Percentiles rank a stretch among this genome's conserved stretches.
phyloP scores from a whole-genome alignment of 2,113 vertebrate genomes.

The Antechinus flavipes region DNA sequence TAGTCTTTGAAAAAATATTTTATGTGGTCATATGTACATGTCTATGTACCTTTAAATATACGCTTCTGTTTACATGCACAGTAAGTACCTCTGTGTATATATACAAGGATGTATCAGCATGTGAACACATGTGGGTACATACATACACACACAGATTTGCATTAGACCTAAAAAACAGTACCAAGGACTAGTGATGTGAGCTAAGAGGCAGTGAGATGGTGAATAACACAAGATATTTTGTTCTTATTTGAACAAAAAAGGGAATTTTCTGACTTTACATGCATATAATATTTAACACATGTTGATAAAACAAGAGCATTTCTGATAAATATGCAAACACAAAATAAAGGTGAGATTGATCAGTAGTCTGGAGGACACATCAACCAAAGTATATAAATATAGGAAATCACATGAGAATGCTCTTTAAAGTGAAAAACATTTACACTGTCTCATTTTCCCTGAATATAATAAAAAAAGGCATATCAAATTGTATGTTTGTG shows the following conservation, averaged over 20 bases:
- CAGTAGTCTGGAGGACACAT: conserved; percentile 29
- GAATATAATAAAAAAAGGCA: conserved; percentile 24
- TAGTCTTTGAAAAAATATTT: conserved; percentile 14
- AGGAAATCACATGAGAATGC: conserved; percentile 52
- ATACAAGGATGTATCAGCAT: not conserved
- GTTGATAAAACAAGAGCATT: conserved; percentile 24
- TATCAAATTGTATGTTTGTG: not conserved
- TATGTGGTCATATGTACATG: not conserved
- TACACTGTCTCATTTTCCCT: conserved; percentile 1
- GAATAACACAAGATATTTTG: conserved; percentile 19
- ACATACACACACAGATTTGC: not conserved
- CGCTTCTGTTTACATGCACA: not conserved
- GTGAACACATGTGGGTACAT: not conserved
- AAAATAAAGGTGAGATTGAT: conserved; percentile 26
- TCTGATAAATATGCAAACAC: conserved; percentile 39
- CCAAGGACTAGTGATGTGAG: not conserved
- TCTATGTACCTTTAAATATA: not conserved
- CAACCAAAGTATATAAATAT: conserved; percentile 65
- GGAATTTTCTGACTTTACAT: not conserved
- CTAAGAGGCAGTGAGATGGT: not conserved
- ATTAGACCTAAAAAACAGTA: conserved; percentile 6
- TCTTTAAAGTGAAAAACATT: conserved; percentile 48
- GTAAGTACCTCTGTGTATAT: not conserved
- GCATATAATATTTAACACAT: conserved; percentile 36
- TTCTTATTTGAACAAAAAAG: conserved; percentile 24